Base-by-base conservation (phyloP, 2,888 invertebrate genomes). In the Bursaphelenchus okinawaensis region DNA sequence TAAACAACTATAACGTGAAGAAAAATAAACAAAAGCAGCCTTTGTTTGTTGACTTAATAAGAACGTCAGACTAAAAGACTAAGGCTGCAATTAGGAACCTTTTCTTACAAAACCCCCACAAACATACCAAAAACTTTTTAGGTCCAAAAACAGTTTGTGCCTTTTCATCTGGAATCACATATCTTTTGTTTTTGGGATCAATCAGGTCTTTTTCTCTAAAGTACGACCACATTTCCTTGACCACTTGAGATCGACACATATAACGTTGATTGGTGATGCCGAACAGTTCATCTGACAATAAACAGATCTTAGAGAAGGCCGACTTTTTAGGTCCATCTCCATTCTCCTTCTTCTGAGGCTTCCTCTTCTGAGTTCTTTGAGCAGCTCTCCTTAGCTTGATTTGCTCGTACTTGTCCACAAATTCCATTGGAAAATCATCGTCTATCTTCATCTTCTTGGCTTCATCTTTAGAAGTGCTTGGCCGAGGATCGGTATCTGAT, bases 221-320 rank as follows among this genome's bases (percentile, higher is more conserved):
- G 54, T 78, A 79, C 7, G 66, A 68, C 78, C 78, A 78, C 64
- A 79, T 59, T 22, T 22, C 62, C 59, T 76, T 78, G 8, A 78
- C 75, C 1, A 78, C 73, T 60, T 75, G 67, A 8, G 69, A 63
- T n/a, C 70, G 63, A 19, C 66, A 62, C 70, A 70, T 70, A 55
- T 72, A 73, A 19, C 56, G 28, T 16, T 61, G 68, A 26, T 64
- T 68, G 8, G 68, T 40, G 20, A 70, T 22, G 16, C 29, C 55
- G n/a, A 52, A 65, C 23, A 70, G 51, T 24, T 70, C 72, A 23
- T 65, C 57, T 16, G 72, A 70, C 19, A 71, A 59, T n/a, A 59
- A 59, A 56, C 71, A 71, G 29, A 74, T 69, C 24, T 62, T 56
- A 9, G 71, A 62, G 58, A 63, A 70, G 7, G 63, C 71, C 23